Percentiles rank a stretch among this genome's conserved stretches.
Evolutionary conservation across 2,888 invertebrate species (phyloP).

Genomic region (Pterostichus madidus): DNA sequence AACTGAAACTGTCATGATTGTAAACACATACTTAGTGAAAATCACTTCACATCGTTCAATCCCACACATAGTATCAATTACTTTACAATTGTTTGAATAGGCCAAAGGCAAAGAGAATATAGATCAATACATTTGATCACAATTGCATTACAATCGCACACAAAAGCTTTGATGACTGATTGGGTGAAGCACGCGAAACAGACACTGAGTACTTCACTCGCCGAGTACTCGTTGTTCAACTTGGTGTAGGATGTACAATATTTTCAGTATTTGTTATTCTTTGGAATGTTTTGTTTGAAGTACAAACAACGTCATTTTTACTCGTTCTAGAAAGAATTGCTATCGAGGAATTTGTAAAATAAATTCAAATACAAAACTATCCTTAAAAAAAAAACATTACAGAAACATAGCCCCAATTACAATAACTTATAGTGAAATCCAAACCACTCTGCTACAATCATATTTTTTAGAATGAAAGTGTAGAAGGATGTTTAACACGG

Average conservation of each 20-base stretch:
- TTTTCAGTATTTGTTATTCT: slow-evolving; percentile 1
- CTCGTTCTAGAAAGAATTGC: not conserved
- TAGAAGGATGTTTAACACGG: too few species aligned
- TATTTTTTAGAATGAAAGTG: too few species aligned
- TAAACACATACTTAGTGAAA: slow-evolving; percentile 26
- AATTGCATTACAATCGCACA: slow-evolving; percentile 40
- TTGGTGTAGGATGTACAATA: not conserved
- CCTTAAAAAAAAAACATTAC: too few species aligned
- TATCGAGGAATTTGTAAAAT: not conserved
- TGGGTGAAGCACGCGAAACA: not conserved
- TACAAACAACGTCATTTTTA: not conserved
- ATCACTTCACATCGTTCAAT: slow-evolving; percentile 22
- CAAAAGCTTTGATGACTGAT: slow-evolving; percentile 48
- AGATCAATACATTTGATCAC: slow-evolving; percentile 45
- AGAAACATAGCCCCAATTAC: too few species aligned
- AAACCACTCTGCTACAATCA: too few species aligned
- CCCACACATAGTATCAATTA: slow-evolving; percentile 32
- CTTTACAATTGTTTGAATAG: slow-evolving; percentile 30
- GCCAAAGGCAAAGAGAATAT: slow-evolving; percentile 43
- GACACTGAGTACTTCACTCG: not conserved
- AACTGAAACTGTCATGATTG: slow-evolving; percentile 20
- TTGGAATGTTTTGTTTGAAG: slow-evolving; percentile 4
- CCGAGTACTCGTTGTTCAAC: not conserved
- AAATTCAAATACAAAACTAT: not conserved
- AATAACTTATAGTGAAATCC: too few species aligned